phyloP scores from a whole-genome alignment of 2,113 vertebrate genomes.

The Sinocyclocheilus grahami region DNA sequence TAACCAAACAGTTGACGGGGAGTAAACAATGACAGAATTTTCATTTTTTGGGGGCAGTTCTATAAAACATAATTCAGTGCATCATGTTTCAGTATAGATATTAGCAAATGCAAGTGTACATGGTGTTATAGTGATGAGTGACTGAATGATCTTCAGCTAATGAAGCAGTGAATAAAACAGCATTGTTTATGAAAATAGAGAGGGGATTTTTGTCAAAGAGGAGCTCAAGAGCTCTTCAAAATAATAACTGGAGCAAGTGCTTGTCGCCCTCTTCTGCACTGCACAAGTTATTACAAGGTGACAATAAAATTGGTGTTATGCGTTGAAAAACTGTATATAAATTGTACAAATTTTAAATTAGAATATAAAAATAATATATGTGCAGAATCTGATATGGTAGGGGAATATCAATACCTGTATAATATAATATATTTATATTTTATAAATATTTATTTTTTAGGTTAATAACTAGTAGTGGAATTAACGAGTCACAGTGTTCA shows the following conservation, averaged over 20 bases:
- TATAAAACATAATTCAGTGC: neutral
- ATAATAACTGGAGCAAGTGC: neutral
- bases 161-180: neutral
- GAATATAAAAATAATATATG: neutral
- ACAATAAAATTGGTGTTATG: neutral
- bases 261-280: constrained; percentile 5
- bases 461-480: neutral
- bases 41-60: neutral
- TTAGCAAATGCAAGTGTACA: neutral
- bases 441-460: neutral
- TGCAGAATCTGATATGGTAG: neutral
- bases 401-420: neutral
- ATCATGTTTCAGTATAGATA: neutral
- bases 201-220: neutral
- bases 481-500: neutral
- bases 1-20: neutral
- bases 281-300: neutral
- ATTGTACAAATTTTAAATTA: neutral
- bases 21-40: neutral
- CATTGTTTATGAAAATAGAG: neutral
- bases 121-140: neutral
- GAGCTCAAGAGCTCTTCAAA: neutral
- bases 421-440: neutral
- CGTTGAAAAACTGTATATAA: neutral
- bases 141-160: neutral